phyloP scores from a whole-genome alignment of 2,797 vertebrate species.

The Poecilia picta region DNA sequence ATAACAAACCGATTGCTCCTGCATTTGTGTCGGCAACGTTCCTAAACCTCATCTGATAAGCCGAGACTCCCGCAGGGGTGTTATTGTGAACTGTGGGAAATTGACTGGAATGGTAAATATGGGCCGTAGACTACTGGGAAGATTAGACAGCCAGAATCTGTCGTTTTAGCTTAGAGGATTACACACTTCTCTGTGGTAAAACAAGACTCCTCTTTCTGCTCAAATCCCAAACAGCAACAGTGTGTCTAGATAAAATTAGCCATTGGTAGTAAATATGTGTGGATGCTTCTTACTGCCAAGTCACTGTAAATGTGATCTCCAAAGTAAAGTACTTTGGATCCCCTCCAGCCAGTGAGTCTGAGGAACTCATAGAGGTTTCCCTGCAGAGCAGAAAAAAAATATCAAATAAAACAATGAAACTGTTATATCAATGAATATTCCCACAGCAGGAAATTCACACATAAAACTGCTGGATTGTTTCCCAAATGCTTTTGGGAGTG shows the following conservation, averaged over 20 bases:
- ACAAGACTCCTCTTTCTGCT: slow-evolving; percentile 3
- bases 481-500: not conserved
- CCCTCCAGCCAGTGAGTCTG: slow-evolving; percentile 97
- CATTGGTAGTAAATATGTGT: slow-evolving; percentile 18
- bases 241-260: slow-evolving; percentile 12
- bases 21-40: not conserved
- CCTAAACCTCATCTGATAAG: not conserved
- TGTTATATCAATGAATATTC: not conserved
- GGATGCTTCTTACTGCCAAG: slow-evolving; percentile 87
- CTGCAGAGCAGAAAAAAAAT: slow-evolving; percentile 70
- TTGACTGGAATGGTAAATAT: not conserved
- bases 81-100: not conserved
- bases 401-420: slow-evolving; percentile 12
- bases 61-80: not conserved
- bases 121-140: not conserved
- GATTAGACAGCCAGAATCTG: slow-evolving; percentile 3
- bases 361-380: slow-evolving; percentile 98
- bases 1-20: not conserved
- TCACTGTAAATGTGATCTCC: slow-evolving; percentile 99
- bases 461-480: not conserved
- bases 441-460: not conserved
- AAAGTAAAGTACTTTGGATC: slow-evolving; percentile 97
- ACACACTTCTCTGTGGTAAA: slow-evolving; percentile 15
- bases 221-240: slow-evolving; percentile 1
- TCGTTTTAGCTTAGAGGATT: slow-evolving; percentile 5